Evolutionary conservation across 2,888 invertebrate species (phyloP), one percentile per base, ranked within the genome.

Genomic region (Leucophenga montana): DNA sequence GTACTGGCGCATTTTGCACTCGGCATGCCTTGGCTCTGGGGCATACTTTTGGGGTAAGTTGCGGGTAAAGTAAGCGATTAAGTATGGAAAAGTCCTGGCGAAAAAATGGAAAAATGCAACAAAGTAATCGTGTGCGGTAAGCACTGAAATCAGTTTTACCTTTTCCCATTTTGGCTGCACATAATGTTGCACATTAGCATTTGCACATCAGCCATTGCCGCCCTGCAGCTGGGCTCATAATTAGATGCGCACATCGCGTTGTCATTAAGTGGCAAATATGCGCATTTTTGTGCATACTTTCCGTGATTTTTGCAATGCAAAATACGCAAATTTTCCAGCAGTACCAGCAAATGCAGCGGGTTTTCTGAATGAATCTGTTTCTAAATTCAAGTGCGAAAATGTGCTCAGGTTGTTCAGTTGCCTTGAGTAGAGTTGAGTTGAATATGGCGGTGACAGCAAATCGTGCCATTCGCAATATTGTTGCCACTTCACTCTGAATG

Each of bases 11-110:
- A 91, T 81, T 90, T 90, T 67, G 83, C 92, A 0, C 85, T 93
- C 4, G 89, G 89, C 57, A 90, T 92, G 79, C 92, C 92, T 2
- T 92, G 92, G 92, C 78, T 90, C 0, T 93, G 92, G 92, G 91
- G 91, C 14, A 86, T 89, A 22, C 81, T 90, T 11, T 81, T 90
- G 75, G 91, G 91, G 90, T 90, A 79, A 88, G 89, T 85, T 14
- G 14, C 16, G 20, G n/a, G 50, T 8, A 33, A 33, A 33, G 8
- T 5, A 33, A 33, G 8, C 3, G 8, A 33, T 5, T 5, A 33
- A 33, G 8, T 5, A 33, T 5, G 8, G 8, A 33, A 33, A 33
- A 33, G 8, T 5, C 3, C 3, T 33, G 3, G 33, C 33, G n/a
- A n/a, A n/a, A 33, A 33, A 33, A 33, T 33, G 8, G 33, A 33